Evolutionary conservation across 2,888 invertebrate genomes (phyloP).

Genomic region (Crematogaster levior): DNA sequence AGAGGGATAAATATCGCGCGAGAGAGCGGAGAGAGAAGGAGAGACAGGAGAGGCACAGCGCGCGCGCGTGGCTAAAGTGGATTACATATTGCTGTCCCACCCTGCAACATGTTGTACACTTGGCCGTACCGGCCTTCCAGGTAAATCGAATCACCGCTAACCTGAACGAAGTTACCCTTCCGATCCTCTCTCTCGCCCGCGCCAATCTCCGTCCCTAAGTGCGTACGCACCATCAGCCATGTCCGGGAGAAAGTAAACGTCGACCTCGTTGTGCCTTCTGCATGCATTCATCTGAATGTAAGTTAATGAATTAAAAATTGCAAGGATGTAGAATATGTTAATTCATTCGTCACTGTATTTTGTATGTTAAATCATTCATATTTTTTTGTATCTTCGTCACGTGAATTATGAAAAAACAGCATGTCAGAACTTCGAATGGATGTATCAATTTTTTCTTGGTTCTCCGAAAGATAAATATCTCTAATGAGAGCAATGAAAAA

Average conservation of each 20-base stretch:
- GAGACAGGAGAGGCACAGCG: constrained; percentile 39
- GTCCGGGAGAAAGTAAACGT: constrained; percentile 44
- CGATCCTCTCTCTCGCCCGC: constrained; percentile 62
- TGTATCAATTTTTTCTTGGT: constrained; percentile 8
- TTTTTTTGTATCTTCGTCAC: background rate
- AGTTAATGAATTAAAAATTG: constrained; percentile 30
- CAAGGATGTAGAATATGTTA: background rate
- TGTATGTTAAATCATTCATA: too few species aligned
- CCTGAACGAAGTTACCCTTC: constrained; percentile 80
- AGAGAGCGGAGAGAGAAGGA: constrained; percentile 22
- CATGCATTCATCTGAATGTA: background rate
- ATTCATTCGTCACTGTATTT: background rate
- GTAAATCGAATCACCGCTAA: constrained; percentile 83
- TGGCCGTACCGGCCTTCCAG: constrained; percentile 74
- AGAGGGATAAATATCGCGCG: constrained; percentile 30
- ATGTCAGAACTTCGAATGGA: background rate
- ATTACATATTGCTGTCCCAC: constrained; percentile 79
- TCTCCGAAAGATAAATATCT: background rate
- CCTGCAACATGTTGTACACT: constrained; percentile 72
- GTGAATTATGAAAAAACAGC: background rate
- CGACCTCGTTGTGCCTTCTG: background rate
- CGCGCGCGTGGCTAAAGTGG: constrained; percentile 79
- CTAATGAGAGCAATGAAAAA: constrained; percentile 26
- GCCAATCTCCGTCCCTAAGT: constrained; percentile 68
- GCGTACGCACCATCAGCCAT: constrained; percentile 56